Evolutionary conservation across 35 echinoderm and acorn worm species (phyloP).

Genomic region (Lytechinus variegatus): DNA sequence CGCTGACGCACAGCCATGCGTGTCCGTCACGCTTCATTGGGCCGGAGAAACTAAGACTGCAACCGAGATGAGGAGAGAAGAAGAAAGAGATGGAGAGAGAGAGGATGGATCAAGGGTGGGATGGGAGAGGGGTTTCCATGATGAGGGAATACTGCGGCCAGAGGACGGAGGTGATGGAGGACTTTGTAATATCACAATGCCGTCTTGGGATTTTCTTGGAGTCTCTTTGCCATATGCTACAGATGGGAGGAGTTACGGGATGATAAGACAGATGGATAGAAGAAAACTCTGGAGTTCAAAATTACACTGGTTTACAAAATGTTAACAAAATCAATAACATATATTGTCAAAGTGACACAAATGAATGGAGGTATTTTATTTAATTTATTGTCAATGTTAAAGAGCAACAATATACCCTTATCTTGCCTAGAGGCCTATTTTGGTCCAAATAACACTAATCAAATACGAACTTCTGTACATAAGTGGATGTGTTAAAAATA

Average conservation of each 20-base stretch:
- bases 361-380: no score
- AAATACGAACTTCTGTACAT: neutral
- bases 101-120: slow-evolving; percentile 24
- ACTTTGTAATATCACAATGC: neutral
- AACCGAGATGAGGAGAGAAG: slow-evolving; percentile 24
- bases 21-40: slow-evolving; percentile 18
- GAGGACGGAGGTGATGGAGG: neutral
- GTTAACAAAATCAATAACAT: no score
- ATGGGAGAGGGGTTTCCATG: neutral
- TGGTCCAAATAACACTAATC: neutral
- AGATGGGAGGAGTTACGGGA: neutral
- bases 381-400: no score
- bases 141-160: neutral
- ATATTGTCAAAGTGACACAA: no score
- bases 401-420: no score
- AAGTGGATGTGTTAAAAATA: neutral
- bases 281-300: neutral
- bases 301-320: no score
- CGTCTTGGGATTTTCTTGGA: neutral
- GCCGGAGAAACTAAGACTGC: slow-evolving; percentile 16
- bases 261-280: neutral
- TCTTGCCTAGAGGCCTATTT: no score
- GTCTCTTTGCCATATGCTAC: neutral
- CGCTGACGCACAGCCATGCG: slow-evolving; percentile 8
- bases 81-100: neutral